A percentile compares a stretch with the other conserved stretches of the same genome.
Evolutionary conservation across 2,888 invertebrate species (phyloP).

Genomic region (Phyllotreta cruciferae): DNA sequence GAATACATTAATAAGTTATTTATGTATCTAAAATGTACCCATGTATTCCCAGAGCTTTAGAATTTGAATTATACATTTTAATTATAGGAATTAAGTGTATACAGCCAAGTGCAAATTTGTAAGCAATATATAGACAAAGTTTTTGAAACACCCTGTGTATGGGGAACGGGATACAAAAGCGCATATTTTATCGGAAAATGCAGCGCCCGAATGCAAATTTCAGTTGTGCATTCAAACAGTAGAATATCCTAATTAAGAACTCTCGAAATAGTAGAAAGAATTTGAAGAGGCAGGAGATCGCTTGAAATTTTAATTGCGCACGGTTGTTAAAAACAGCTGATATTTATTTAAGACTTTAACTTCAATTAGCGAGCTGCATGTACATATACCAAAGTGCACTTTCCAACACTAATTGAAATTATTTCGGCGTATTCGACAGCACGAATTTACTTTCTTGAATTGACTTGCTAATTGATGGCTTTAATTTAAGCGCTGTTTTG

Average conservation of each 20-base stretch:
- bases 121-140: too few species aligned
- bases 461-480: constrained; percentile 46
- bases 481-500: constrained; percentile 43
- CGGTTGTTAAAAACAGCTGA: constrained; percentile 48
- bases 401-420: constrained; percentile 49
- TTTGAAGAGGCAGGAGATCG: constrained; percentile 13
- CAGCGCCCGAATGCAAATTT: constrained; percentile 3
- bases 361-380: constrained; percentile 49
- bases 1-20: constrained; percentile 8
- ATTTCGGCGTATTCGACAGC: constrained; percentile 45
- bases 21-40: background rate
- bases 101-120: too few species aligned
- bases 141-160: too few species aligned
- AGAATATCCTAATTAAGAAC: constrained; percentile 13
- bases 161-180: too few species aligned
- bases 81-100: too few species aligned
- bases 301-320: constrained; percentile 45
- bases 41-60: too few species aligned
- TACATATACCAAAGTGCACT: constrained; percentile 46
- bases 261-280: constrained; percentile 14
- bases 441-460: constrained; percentile 43
- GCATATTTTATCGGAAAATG: too few species aligned
- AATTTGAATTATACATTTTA: too few species aligned
- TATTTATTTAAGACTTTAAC: constrained; percentile 47
- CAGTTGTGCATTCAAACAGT: background rate